Evolutionary conservation across 2,797 vertebrate genomes (phyloP).

Genomic region (Rhinichthys osculus): DNA sequence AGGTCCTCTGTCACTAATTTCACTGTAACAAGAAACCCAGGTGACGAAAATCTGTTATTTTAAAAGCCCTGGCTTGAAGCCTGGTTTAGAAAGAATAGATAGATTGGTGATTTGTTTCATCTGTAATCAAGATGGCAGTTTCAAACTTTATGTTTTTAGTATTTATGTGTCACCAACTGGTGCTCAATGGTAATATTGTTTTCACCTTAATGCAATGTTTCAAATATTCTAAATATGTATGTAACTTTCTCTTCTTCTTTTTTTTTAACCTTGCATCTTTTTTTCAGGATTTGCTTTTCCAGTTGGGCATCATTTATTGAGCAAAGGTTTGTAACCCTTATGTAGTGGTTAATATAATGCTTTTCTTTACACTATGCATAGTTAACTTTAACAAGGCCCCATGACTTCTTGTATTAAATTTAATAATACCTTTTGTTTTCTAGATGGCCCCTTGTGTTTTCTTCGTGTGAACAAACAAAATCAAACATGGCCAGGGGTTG

Average conservation of each 20-base stretch:
- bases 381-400: no score
- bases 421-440: not conserved
- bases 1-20: not conserved
- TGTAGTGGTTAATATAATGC: no score
- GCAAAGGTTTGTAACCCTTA: not conserved
- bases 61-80: not conserved
- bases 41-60: not conserved
- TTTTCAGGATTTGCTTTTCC: not conserved
- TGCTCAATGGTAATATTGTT: not conserved
- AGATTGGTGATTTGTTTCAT: no score
- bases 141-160: not conserved
- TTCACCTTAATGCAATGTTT: not conserved
- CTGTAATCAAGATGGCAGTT: not conserved
- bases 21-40: not conserved
- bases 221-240: rapidly evolving
- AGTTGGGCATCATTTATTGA: not conserved
- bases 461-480: not conserved
- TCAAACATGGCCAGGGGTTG: not conserved
- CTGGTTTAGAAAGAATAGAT: no score
- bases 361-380: no score
- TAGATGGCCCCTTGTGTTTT: not conserved
- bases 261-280: not conserved
- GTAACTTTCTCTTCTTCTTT: no score
- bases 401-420: no score
- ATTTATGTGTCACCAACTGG: not conserved